phyloP scores from a whole-genome alignment of 2,797 vertebrate genomes.

The Cryptoprocta ferox region DNA sequence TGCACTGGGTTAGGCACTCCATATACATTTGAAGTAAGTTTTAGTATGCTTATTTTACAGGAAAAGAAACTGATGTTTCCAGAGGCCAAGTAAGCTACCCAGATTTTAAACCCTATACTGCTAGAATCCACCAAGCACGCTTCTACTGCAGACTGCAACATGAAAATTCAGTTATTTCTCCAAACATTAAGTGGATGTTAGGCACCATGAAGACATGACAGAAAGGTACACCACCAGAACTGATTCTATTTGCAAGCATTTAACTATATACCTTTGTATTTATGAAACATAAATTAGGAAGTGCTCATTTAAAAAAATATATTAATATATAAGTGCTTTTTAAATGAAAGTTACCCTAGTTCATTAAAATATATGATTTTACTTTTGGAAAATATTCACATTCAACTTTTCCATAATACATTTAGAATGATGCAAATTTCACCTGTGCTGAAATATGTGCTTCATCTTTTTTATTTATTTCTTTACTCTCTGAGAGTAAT shows the following conservation, averaged over 20 bases:
- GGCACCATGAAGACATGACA: background rate
- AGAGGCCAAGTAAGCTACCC: background rate
- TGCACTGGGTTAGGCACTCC: background rate
- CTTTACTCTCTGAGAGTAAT: too few species aligned
- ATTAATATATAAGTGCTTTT: background rate
- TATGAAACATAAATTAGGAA: constrained; percentile 51
- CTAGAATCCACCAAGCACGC: background rate
- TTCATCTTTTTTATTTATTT: constrained; percentile 7
- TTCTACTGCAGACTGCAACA: background rate
- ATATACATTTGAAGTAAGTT: background rate
- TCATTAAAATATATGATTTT: background rate
- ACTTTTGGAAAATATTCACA: constrained; percentile 50
- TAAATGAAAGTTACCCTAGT: background rate
- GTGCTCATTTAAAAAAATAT: background rate
- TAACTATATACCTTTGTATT: background rate
- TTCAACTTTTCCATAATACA: background rate
- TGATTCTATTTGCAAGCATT: constrained; percentile 22
- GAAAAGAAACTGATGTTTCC: constrained; percentile 41
- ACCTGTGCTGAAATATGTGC: background rate
- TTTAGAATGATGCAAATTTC: constrained; percentile 35
- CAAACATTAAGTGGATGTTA: constrained; percentile 14
- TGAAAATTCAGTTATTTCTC: constrained; percentile 21
- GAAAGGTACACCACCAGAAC: constrained; percentile 32
- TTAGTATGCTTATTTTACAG: background rate
- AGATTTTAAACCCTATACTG: constrained; percentile 19